Base-by-base conservation (phyloP, 37 sponge, comb jelly and placozoan genomes). In the Crambe crambe region DNA sequence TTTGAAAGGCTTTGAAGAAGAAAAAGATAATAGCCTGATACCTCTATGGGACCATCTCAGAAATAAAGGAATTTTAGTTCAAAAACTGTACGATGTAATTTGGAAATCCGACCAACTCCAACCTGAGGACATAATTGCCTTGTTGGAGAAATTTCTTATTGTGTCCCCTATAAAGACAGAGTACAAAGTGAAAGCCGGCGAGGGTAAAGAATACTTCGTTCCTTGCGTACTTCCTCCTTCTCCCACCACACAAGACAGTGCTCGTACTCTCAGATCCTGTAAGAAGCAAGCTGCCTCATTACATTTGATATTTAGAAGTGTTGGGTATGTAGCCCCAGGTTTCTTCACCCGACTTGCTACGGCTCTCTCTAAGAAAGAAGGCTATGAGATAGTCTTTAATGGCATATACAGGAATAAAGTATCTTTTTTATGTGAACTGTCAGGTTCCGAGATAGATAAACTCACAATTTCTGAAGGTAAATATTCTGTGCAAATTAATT, bases 331-430 rank as follows among this genome's bases (percentile, higher is more conserved):
- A 6, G 80, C 87, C 36, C 87, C 80, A 30, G 80, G 85, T 17
- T 85, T 42, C 65, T 77, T 85, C 62, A 77, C 37, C 69, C 85
- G 85, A 30, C 57, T 85, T 8, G 85, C 57, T 22, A 68, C 72
- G n/a, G 5, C 78, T 18, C 63, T 85, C 3, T 27, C 78, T 2
- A 64, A 35, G 31, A 26, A 41, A 5, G 12, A 34, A 21, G 36
- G 25, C 3, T 62, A 8, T 31, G 0, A 61, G 6, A 26, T 78
- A 21, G 25, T 34, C 25, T 85, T 85, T 42, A 26, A 61, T 0
- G 74, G 72, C 10, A 37, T 85, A 1, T 85, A 78, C 57, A 59
- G 80, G 8, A 78, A 78, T 42, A 20, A 51, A 2, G 41, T 85
- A 4, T 60, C 74, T 0, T 73, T 85, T 72, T 0, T 17, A 5